A percentile compares a stretch with the other conserved stretches of the same genome.
These are phyloP conservation scores for Ardeotis arabs DNA, from an alignment of 2,113 vertebrate genomes.

Conservation along the genomic window DNA sequence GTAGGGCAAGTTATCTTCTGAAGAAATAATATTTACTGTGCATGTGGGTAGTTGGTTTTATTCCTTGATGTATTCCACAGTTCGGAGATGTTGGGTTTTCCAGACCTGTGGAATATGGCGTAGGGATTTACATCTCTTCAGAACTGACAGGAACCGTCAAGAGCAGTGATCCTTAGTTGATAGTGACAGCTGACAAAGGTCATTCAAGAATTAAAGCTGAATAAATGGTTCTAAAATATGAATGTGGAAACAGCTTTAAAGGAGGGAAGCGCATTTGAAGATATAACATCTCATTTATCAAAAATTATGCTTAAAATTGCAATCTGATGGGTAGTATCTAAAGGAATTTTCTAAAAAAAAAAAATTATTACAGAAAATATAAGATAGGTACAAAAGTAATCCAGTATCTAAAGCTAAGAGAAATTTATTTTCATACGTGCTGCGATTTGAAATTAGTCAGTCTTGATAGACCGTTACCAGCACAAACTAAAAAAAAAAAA, in stretches of 20 bases:
- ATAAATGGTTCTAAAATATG: background rate
- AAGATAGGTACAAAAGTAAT: background rate
- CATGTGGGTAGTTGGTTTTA: background rate
- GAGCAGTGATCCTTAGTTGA: background rate
- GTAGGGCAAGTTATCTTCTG: conserved; percentile 41
- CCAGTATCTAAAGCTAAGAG: background rate
- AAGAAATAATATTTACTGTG: conserved; percentile 25
- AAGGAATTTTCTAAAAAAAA: background rate
- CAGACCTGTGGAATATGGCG: background rate
- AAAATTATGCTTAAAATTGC: background rate
- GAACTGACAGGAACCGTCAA: background rate
- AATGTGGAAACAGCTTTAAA: background rate
- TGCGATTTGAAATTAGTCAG: background rate
- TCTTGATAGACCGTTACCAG: background rate
- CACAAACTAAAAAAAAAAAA: background rate
- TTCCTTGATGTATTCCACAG: background rate
- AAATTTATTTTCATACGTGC: background rate
- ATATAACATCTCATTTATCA: background rate
- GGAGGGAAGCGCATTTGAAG: background rate
- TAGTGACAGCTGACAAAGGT: conserved; percentile 30
- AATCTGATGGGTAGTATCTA: background rate
- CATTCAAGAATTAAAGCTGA: background rate
- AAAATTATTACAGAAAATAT: background rate
- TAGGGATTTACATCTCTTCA: background rate
- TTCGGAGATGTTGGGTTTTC: background rate